Base-by-base conservation (phyloP, 1,140 invertebrate genomes). In the Drosophila aff. region DNA sequence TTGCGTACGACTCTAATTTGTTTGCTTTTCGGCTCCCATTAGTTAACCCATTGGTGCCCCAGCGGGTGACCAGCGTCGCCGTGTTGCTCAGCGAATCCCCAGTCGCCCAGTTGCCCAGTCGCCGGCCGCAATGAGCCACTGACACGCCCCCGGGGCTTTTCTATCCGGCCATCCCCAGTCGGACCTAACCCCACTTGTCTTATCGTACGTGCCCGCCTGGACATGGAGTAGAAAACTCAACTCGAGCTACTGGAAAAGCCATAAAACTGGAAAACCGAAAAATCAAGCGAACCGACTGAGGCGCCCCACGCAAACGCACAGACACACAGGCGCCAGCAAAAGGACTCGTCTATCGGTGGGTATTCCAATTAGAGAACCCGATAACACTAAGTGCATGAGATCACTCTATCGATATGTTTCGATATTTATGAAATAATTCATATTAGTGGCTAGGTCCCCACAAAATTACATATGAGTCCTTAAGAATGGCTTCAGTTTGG, bases 1-100 rank as follows among this genome's bases (percentile, higher is more conserved):
- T 50, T 74, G 71, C 57, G 71, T 72, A 71, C 52, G 69, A 73
- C 53, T 74, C 44, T 74, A 74, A 74, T 74, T 73, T 74, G 55
- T 74, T 74, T 74, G 71, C 68, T 58, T 73, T 61, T 52, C 28
- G 68, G 46, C 69, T 61, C 46, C 38, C 67, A 50, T 50, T 52
- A 74, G 71, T 73, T 43, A 61, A 74, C 66, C 68, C 69, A 72
- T 73, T 72, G 68, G 66, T 69, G 66, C 44, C 53, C 67, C 68
- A 72, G 28, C 38, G 68, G 67, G 49, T 68, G 64, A 71, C 64
- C 67, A 57, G 23, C 49, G 47, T 33, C 64, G 67, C 33, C 64
- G 40, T 57, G 33, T 71, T 68, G 64, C 67, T 55, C 38, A 41
- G 47, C 46, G 50, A 38, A 53, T 53, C 63, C 67, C 67, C 38